Evolutionary conservation across 2,888 invertebrate species (phyloP).

Genomic region (Empis stercorea): DNA sequence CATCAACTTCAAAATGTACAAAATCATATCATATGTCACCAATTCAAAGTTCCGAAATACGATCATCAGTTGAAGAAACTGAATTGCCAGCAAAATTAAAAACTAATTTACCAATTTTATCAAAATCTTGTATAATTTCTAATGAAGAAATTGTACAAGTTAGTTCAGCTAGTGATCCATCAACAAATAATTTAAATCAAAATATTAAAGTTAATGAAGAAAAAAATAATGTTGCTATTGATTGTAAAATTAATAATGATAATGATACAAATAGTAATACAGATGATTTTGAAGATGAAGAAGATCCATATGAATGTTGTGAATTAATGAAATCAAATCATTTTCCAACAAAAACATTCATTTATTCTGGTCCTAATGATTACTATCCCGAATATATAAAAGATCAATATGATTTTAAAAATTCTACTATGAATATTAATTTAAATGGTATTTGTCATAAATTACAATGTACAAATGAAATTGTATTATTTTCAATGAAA

Average conservation of each 20-base stretch:
- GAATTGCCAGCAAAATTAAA: background rate
- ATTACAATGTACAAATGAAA: conserved; percentile 6
- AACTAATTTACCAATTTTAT: background rate
- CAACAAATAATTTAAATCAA: no score
- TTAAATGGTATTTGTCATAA: conserved; percentile 5
- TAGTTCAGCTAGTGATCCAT: no score
- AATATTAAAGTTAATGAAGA: no score
- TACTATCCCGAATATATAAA: background rate
- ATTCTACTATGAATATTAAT: conserved; percentile 7
- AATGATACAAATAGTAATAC: background rate
- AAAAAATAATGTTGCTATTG: no score
- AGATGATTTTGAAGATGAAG: conserved; percentile 14
- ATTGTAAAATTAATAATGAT: no score
- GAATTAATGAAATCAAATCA: conserved; percentile 10
- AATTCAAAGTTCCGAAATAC: conserved; percentile 5
- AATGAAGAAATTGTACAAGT: background rate
- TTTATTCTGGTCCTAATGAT: background rate
- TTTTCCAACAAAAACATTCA: conserved; percentile 1
- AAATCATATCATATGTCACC: background rate
- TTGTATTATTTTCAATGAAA: conserved; percentile 2
- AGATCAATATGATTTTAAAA: no score
- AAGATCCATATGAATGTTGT: conserved; percentile 16
- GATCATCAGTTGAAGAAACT: conserved; percentile 3
- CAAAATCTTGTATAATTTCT: background rate
- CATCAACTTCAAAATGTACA: background rate